phyloP scores from a whole-genome alignment of 2,113 vertebrate genomes.

The Notechis scutatus region DNA sequence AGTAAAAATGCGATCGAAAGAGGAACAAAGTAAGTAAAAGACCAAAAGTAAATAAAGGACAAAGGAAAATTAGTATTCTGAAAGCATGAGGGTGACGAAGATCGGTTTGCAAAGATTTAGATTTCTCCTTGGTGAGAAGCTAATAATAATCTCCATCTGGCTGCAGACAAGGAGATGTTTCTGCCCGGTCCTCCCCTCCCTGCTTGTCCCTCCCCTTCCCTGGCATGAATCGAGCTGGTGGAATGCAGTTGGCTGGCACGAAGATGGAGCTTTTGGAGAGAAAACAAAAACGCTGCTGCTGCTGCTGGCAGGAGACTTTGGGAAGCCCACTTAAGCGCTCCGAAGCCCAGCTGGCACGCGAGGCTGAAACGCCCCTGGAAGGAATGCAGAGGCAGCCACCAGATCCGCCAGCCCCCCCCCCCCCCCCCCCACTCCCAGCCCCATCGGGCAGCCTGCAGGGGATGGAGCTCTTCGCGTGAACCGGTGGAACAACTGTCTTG shows the following conservation, averaged over 20 bases:
- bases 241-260: background rate
- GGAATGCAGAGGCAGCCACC: conserved; percentile 63
- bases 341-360: conserved; percentile 62
- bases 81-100: background rate
- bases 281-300: background rate
- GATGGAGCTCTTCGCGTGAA: background rate
- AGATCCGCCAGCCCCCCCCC: conserved; percentile 12
- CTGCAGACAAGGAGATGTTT: background rate
- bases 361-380: conserved; percentile 35
- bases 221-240: background rate
- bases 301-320: conserved; percentile 3
- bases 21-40: background rate
- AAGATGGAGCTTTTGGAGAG: background rate
- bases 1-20: background rate
- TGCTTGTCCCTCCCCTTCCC: background rate
- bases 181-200: background rate
- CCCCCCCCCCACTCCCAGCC: background rate
- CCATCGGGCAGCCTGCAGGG: conserved; percentile 22
- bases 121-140: background rate
- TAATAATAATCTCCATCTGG: background rate
- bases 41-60: background rate
- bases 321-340: conserved; percentile 31
- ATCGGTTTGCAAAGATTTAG: background rate
- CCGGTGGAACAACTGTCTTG: background rate
- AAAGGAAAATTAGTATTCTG: background rate